These are phyloP conservation scores for Holotrichia oblita DNA, from an alignment of 1,140 invertebrate species.

Conservation along the genomic window DNA sequence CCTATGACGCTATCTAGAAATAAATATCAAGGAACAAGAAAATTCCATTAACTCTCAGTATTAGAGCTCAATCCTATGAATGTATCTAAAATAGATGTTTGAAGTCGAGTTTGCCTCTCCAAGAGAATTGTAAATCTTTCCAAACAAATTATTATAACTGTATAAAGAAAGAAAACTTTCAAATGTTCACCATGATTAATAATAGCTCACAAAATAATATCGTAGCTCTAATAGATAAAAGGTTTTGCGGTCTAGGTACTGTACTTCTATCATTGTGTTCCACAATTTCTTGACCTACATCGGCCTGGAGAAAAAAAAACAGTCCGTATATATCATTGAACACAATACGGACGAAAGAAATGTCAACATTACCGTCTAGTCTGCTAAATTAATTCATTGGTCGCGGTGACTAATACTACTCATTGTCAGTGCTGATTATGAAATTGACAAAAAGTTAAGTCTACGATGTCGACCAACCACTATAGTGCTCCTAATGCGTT, in stretches of 20 bases:
- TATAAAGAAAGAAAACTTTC: too few species aligned
- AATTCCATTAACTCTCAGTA: too few species aligned
- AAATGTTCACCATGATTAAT: too few species aligned
- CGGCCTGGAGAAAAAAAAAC: background rate
- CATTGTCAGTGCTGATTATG: background rate
- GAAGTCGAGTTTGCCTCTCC: too few species aligned
- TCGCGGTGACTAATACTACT: background rate
- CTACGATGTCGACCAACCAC: background rate
- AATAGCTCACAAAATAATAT: too few species aligned
- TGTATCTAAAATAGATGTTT: too few species aligned
- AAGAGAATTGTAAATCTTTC: too few species aligned
- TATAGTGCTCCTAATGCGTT: background rate
- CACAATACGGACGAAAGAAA: background rate
- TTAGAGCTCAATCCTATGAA: too few species aligned
- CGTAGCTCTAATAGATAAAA: background rate
- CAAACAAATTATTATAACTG: too few species aligned
- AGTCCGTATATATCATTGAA: background rate
- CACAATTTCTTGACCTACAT: background rate
- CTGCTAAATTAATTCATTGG: background rate
- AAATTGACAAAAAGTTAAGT: slow-evolving; percentile 14
- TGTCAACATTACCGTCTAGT: background rate
- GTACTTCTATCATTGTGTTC: background rate
- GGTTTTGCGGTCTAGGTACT: background rate
- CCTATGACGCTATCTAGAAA: too few species aligned
- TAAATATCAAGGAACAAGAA: too few species aligned